These are phyloP conservation scores for Ophion slaviceki DNA, from an alignment of 2,888 invertebrate genomes.

Conservation along the genomic window DNA sequence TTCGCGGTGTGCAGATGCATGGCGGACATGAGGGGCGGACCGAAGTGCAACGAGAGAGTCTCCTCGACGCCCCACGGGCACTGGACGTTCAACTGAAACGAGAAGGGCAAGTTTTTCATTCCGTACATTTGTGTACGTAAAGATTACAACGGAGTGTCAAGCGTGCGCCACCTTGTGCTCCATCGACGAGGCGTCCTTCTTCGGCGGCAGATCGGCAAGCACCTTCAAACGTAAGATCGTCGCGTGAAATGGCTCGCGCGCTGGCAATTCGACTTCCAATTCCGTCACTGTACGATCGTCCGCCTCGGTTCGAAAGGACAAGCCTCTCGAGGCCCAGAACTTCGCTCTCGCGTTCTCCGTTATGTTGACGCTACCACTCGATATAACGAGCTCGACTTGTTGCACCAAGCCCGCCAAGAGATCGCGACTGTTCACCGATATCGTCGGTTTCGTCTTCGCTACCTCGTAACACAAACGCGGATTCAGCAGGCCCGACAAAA, in stretches of 20 bases:
- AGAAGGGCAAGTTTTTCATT: not conserved
- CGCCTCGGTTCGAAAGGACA: conserved; percentile 85
- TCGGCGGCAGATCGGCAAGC: conserved; percentile 90
- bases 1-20: conserved; percentile 94
- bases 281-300: conserved; percentile 79
- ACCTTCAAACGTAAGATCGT: conserved; percentile 87
- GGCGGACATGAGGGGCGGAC: conserved; percentile 91
- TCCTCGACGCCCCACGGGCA: conserved; percentile 92
- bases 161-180: conserved; percentile 87
- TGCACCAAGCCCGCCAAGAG: conserved; percentile 93
- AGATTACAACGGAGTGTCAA: too few relatives aligned
- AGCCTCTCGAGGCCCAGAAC: conserved; percentile 88
- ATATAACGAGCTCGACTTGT: conserved; percentile 89
- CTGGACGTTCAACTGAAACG: conserved; percentile 87
- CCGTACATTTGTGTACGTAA: too few relatives aligned
- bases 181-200: conserved; percentile 88
- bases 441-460: conserved; percentile 85
- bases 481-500: conserved; percentile 87
- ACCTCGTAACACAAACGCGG: conserved; percentile 86
- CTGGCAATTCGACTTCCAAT: conserved; percentile 76
- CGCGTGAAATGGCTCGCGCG: conserved; percentile 87
- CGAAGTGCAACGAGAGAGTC: conserved; percentile 91
- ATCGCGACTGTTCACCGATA: conserved; percentile 87
- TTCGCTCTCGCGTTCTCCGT: conserved; percentile 87
- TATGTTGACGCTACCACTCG: conserved; percentile 91